These are phyloP conservation scores for Zeugodacus cucurbitae DNA, from an alignment of 1,140 invertebrate genomes.

Conservation along the genomic window DNA sequence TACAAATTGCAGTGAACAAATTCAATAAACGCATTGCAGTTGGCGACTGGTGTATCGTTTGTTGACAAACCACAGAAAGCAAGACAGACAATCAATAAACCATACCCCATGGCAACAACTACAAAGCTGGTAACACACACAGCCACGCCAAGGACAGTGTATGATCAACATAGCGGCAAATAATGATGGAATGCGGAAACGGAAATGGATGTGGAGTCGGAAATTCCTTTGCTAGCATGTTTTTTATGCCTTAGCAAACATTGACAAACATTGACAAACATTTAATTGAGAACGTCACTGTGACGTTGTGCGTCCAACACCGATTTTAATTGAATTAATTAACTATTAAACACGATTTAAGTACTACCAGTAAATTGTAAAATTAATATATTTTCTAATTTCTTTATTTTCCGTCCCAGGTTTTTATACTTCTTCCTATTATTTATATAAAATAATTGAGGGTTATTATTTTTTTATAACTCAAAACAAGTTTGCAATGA, in stretches of 20 bases:
- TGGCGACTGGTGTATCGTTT: not conserved
- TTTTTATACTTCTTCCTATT: too few relatives aligned
- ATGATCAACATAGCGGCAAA: not conserved
- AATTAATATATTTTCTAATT: too few relatives aligned
- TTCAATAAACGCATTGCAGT: conserved; percentile 24
- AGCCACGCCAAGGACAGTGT: not conserved
- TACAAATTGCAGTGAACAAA: conserved; percentile 1
- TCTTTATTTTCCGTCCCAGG: too few relatives aligned
- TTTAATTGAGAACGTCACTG: not conserved
- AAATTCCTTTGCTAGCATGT: not conserved
- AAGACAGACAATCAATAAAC: not conserved
- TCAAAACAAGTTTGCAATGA: too few relatives aligned
- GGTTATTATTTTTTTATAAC: too few relatives aligned
- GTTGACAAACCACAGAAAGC: conserved; percentile 18
- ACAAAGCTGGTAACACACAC: not conserved
- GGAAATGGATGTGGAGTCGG: not conserved
- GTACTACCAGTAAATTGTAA: too few relatives aligned
- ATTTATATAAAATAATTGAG: too few relatives aligned
- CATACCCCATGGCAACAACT: not conserved
- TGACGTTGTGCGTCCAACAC: not conserved
- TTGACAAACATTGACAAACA: too few relatives aligned
- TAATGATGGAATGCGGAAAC: not conserved
- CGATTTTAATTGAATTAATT: not conserved
- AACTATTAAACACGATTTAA: not conserved
- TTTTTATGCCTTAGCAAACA: not conserved